Evolutionary conservation across 2,113 vertebrate genomes (phyloP), one percentile per base, ranked within the genome.

Genomic region (Bettongia penicillata): DNA sequence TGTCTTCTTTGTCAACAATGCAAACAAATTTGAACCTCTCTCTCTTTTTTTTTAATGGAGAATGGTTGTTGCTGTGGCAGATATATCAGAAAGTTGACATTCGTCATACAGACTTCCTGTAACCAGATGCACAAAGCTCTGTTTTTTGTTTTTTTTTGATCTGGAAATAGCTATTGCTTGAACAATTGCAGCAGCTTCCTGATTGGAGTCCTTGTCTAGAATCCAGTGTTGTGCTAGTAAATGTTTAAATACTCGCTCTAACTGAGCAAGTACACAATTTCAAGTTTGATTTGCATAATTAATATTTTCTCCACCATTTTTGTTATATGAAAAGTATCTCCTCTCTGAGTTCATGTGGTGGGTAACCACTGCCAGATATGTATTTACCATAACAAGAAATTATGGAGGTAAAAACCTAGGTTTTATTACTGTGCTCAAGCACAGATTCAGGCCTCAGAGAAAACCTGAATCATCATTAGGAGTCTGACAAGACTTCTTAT

Each of bases 1-100:
- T 96, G 92, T 93, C 48, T 43, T 96, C 23, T 89, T 94, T 94
- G 22, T 95, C 94, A 43, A 23, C 12, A 48, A 0, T 61, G 25
- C 7, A 89, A 68, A n/a, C 16, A 77, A n/a, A 5, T 1, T 6
- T 77, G n/a, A 37, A n/a, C 3, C 68, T n/a, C 57, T 77, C 37
- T 77, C 57, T 28, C n/a, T n/a, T 61, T 37, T 16, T 68, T 37
- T 31, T 31, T 31, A 12, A 16, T 57, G 57, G 9, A 77, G 37
- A 23, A 16, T 61, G 49, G 77, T 19, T 50, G 8, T 8, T 37
- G 6, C 31, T 52, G 31, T 37, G 7, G 26, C 2, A 43, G 50
- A 6, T 57, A 91, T 3, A 7, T 51, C 68, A 61, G 49, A 28
- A 93, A 94, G 23, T 0, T 9, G 61, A 4, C 93, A 93, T 91